Evolutionary conservation across 2,113 vertebrate species (phyloP), one percentile per base, ranked within the genome.

Genomic region (Mobula hypostoma): DNA sequence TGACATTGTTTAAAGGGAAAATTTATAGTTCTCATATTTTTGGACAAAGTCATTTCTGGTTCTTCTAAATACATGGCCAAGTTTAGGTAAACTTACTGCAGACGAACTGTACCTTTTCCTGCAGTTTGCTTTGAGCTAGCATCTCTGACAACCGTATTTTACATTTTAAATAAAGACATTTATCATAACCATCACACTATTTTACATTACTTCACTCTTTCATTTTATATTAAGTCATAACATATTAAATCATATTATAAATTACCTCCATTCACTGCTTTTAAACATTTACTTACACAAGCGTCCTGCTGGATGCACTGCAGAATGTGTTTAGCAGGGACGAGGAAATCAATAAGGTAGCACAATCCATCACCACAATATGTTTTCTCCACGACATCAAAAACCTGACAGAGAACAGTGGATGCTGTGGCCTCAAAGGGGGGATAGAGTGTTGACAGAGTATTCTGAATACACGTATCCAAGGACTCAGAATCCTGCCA

Each of bases 271-370:
- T 5, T 27, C 24, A 19, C 93, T 68, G 74, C 66, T 1, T 0
- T 0, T 40, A 72, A 94, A 94, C 94, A 87, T 90, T 76, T 95
- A 97, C 98, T 98, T 96, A 98, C 97, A 83, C 96, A 97, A 94
- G 97, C 97, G 94, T 98, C 96, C 94, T 97, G 97, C 95, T 98
- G 98, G 93, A 98, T 95, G 76, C 95, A 96, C 94, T 97, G 97
- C 27, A 97, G 95, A 94, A 98, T 95, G 70, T 96, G 96, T 95
- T 97, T 97, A 48, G 96, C 96, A 0, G 97, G 97, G 83, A 97
- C 96, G 95, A 98, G 95, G 96, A 98, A 97, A 96, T 97, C 96
- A 5, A 95, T 96, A 94, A 97, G 96, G 95, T 97, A 98, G 96
- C 96, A 96, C 94, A 98, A 96, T 94, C 97, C 97, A 95, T 98